These are phyloP conservation scores for Paraescarpia echinospica DNA, from an alignment of 1,140 invertebrate genomes.

Conservation along the genomic window DNA sequence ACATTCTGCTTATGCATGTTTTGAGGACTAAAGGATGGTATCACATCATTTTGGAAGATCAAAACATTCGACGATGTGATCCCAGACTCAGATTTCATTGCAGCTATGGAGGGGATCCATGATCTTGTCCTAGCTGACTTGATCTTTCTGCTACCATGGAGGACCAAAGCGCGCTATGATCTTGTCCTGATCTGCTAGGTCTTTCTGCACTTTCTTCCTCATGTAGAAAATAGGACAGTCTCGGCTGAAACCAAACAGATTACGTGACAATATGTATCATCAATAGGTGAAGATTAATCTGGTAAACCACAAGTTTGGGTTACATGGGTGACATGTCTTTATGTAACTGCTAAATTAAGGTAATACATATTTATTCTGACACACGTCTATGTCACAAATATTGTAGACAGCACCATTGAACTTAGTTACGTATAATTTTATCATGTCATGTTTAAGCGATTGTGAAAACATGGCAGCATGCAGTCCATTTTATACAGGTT, in stretches of 20 bases:
- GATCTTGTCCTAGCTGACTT: too few relatives aligned
- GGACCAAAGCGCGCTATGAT: constrained; percentile 75
- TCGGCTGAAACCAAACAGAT: constrained; percentile 67
- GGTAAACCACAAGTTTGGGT: too few relatives aligned
- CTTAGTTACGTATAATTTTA: too few relatives aligned
- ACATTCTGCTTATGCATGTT: background rate
- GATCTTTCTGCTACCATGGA: background rate
- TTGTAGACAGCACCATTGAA: too few relatives aligned
- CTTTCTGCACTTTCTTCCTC: constrained; percentile 97
- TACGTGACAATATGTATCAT: background rate
- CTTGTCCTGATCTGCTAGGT: constrained; percentile 84
- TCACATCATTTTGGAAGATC: background rate
- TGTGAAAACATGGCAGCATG: background rate
- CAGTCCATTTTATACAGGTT: background rate
- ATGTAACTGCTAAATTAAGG: background rate
- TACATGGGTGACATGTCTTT: background rate
- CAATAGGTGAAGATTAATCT: background rate
- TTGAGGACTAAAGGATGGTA: too few relatives aligned
- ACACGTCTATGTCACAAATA: too few relatives aligned
- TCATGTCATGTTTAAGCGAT: too few relatives aligned
- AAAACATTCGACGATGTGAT: background rate
- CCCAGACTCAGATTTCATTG: background rate
- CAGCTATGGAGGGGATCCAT: too few relatives aligned
- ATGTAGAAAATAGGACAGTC: constrained; percentile 99
- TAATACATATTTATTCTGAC: background rate